Percentiles rank a stretch among this genome's conserved stretches.
phyloP scores from a whole-genome alignment of 2,797 vertebrate genomes.

The Galago senegalensis region DNA sequence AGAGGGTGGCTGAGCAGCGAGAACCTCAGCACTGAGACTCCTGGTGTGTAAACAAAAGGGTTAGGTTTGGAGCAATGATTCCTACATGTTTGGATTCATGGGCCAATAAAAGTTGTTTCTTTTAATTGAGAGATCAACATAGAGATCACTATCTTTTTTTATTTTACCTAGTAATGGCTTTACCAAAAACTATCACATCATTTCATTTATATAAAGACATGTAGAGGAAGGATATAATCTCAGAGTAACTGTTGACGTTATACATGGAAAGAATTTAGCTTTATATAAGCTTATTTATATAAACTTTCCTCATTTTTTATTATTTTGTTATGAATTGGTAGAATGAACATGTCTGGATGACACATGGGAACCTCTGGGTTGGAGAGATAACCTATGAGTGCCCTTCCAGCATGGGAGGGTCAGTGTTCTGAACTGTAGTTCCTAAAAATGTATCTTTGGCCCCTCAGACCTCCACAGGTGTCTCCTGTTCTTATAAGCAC shows the following conservation, averaged over 20 bases:
- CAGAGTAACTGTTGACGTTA: slow-evolving; percentile 5
- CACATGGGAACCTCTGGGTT: background rate
- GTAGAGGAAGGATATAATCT: background rate
- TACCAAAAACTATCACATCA: background rate
- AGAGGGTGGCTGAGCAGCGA: background rate
- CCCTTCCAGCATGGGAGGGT: background rate
- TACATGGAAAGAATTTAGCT: background rate
- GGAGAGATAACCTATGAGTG: background rate
- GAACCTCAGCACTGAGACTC: background rate
- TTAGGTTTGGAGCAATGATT: background rate
- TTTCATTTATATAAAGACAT: background rate
- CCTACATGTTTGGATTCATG: background rate
- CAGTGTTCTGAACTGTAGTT: background rate
- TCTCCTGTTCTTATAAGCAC: background rate
- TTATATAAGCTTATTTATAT: background rate
- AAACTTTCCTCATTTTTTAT: background rate
- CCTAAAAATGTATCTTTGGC: background rate
- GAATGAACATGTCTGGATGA: background rate
- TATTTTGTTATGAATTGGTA: background rate
- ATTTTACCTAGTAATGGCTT: background rate
- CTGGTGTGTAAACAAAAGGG: background rate
- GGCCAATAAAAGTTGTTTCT: background rate
- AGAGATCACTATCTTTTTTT: background rate
- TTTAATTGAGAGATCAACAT: background rate
- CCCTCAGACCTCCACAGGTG: background rate